A percentile compares a stretch with the other conserved stretches of the same genome.
Evolutionary conservation across 2,797 vertebrate species (phyloP).

Genomic region (Gymnoscopelus braueri): DNA sequence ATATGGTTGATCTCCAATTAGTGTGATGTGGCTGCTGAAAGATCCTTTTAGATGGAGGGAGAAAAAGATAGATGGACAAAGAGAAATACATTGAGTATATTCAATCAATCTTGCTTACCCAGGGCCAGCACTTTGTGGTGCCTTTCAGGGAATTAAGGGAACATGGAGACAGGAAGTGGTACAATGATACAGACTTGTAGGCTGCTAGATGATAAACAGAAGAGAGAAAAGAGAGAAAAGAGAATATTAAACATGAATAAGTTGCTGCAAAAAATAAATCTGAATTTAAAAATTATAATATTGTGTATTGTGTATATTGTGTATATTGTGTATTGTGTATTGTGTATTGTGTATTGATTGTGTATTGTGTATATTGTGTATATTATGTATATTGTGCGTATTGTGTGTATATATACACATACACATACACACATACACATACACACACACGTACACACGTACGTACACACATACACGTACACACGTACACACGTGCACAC

Average conservation of each 20-base stretch:
- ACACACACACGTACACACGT: too few species aligned
- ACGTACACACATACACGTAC: not conserved
- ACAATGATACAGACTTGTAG: slow-evolving; percentile 24
- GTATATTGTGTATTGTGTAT: too few species aligned
- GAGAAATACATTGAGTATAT: slow-evolving; percentile 44
- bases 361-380: too few species aligned
- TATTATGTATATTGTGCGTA: too few species aligned
- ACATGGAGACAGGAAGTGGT: slow-evolving; percentile 53
- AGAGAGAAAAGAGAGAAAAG: not conserved
- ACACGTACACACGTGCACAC: not conserved
- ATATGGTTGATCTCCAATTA: slow-evolving; percentile 49
- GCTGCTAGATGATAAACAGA: slow-evolving; percentile 17
- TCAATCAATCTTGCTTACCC: slow-evolving; percentile 45
- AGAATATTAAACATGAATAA: not conserved
- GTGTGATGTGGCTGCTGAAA: slow-evolving; percentile 53
- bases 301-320: too few species aligned
- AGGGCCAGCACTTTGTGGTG: slow-evolving; percentile 58
- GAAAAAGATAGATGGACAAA: not conserved
- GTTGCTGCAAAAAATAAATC: too few species aligned
- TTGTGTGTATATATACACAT: too few species aligned
- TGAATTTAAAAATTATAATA: too few species aligned
- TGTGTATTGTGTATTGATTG: too few species aligned
- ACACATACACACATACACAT: too few species aligned
- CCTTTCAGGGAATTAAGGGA: slow-evolving; percentile 40
- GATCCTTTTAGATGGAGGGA: slow-evolving; percentile 29